phyloP scores from a whole-genome alignment of 2,888 invertebrate genomes.

The Dexiosoma caninum region DNA sequence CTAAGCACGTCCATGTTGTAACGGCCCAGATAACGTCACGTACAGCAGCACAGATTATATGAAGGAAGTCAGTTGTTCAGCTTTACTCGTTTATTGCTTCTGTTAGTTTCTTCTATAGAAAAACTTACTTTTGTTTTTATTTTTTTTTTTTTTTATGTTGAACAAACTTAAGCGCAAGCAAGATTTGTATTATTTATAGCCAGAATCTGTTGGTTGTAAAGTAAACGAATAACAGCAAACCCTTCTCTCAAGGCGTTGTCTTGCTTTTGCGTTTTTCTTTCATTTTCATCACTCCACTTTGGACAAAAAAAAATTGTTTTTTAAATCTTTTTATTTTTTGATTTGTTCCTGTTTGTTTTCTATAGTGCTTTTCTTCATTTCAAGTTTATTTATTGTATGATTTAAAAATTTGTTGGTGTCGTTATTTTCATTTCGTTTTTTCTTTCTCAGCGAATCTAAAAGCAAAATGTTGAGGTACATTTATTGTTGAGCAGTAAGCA shows the following conservation, averaged over 20 bases:
- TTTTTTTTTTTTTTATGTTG: slow-evolving; percentile 2
- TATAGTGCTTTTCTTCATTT: slow-evolving; percentile 26
- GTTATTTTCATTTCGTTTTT: neutral
- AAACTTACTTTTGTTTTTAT: neutral
- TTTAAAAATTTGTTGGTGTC: neutral
- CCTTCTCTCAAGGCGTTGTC: slow-evolving; percentile 40
- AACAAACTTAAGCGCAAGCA: slow-evolving; percentile 37
- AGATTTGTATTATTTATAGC: slow-evolving; percentile 43
- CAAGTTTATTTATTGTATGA: slow-evolving; percentile 46
- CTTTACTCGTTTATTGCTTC: slow-evolving; percentile 16
- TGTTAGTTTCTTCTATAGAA: neutral
- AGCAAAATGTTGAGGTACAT: slow-evolving; percentile 23
- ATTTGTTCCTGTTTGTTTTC: slow-evolving; percentile 24
- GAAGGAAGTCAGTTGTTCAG: slow-evolving; percentile 53
- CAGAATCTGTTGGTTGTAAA: slow-evolving; percentile 30
- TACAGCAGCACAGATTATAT: slow-evolving; percentile 76
- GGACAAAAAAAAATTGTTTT: slow-evolving; percentile 70
- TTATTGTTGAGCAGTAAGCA: slow-evolving; percentile 20
- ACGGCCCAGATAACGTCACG: slow-evolving; percentile 77
- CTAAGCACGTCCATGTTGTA: slow-evolving; percentile 73
- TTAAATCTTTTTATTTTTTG: slow-evolving; percentile 72
- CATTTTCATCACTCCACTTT: neutral
- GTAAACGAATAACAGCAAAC: neutral
- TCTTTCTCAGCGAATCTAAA: neutral
- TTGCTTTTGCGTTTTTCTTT: neutral